Conservation (phyloP, 2,113 vertebrate genomes). For the Andinoacara biseriatus region DNA sequence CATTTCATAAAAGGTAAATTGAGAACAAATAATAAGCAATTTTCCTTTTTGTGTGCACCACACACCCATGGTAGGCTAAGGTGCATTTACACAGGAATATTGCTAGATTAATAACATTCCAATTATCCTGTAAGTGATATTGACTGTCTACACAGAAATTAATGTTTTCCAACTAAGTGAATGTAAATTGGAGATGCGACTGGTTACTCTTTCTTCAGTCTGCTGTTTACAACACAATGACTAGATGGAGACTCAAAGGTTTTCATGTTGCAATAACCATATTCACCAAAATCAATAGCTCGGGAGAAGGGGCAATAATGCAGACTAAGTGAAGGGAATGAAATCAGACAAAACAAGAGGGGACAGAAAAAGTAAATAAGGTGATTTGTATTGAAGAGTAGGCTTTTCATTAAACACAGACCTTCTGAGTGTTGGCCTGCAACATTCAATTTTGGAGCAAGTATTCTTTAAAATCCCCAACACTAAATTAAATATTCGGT, state of each 20-base stretch:
- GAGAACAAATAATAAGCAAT: constrained; percentile 10
- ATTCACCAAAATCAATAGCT: constrained; percentile 95
- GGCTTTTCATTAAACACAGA: constrained; percentile 91
- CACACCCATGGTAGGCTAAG: constrained; percentile 84
- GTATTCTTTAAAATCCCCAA: constrained; percentile 66
- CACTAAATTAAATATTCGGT: constrained; percentile 66
- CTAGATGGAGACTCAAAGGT: constrained; percentile 84
- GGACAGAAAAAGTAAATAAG: constrained; percentile 82
- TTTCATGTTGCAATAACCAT: constrained; percentile 95
- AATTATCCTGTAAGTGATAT: constrained; percentile 89
- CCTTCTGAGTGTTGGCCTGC: constrained; percentile 85
- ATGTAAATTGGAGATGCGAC: constrained; percentile 67
- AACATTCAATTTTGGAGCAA: constrained; percentile 85
- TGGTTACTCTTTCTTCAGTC: constrained; percentile 42
- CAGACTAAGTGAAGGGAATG: constrained; percentile 87
- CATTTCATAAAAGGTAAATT: neutral
- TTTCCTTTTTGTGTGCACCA: constrained; percentile 11
- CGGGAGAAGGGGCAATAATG: constrained; percentile 90
- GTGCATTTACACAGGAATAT: constrained; percentile 86
- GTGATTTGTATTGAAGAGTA: constrained; percentile 93
- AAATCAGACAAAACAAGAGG: constrained; percentile 86
- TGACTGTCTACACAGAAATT: constrained; percentile 89
- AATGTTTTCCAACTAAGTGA: constrained; percentile 90
- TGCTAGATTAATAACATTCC: constrained; percentile 91
- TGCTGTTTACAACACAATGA: constrained; percentile 78